Percentiles rank a stretch among this genome's conserved stretches.
Evolutionary conservation across 2,113 vertebrate genomes (phyloP).

Genomic region (Penelope pileata): DNA sequence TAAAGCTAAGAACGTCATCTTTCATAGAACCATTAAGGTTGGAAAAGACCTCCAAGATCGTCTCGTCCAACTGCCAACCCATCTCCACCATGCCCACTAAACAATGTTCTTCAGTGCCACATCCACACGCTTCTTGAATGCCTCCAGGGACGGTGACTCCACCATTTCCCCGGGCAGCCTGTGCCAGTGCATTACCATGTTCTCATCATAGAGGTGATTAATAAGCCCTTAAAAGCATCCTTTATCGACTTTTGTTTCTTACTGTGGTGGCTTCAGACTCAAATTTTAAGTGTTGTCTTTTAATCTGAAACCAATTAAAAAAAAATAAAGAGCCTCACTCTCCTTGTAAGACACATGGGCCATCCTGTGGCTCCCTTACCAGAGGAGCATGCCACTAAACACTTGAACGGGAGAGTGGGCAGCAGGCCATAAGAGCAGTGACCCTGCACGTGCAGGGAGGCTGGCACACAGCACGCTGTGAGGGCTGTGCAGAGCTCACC

Average conservation of each 20-base stretch:
- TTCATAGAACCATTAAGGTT: no score
- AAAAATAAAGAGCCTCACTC: neutral
- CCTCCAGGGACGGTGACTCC: no score
- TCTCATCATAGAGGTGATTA: neutral
- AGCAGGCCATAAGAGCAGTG: neutral
- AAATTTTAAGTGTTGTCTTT: neutral
- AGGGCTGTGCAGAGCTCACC: neutral
- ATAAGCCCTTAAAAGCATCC: neutral
- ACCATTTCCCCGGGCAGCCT: no score
- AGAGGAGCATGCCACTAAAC: neutral
- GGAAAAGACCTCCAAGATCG: no score
- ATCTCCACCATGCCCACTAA: no score
- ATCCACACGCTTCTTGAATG: no score
- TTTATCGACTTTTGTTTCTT: neutral
- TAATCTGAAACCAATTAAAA: neutral
- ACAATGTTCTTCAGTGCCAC: no score
- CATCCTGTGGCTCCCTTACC: neutral
- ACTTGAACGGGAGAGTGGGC: neutral
- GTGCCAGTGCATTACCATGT: neutral
- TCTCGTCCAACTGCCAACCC: no score
- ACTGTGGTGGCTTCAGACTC: neutral
- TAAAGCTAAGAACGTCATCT: neutral
- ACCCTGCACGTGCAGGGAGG: neutral
- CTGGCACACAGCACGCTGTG: neutral
- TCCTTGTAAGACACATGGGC: neutral